These are phyloP conservation scores for Sphaerophoria taeniata DNA, from an alignment of 2,888 invertebrate species.

Conservation along the genomic window DNA sequence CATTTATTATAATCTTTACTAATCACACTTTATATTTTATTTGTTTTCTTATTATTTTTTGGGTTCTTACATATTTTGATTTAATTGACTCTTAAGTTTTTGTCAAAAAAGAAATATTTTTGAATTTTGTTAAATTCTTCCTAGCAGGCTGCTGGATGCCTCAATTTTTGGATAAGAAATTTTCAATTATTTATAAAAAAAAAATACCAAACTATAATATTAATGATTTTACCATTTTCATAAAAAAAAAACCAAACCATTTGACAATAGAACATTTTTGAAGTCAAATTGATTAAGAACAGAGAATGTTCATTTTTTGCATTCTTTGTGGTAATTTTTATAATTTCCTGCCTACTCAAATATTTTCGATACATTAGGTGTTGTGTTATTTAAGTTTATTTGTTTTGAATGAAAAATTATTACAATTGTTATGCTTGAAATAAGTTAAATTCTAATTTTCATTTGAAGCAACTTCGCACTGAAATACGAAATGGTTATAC, in stretches of 20 bases:
- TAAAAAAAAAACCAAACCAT: slow-evolving; percentile 1
- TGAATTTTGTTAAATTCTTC: slow-evolving; percentile 61
- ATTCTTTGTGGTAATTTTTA: slow-evolving; percentile 5
- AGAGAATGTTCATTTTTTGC: slow-evolving; percentile 25
- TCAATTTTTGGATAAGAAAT: slow-evolving; percentile 64
- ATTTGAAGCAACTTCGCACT: slow-evolving; percentile 12
- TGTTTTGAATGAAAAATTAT: slow-evolving; percentile 25
- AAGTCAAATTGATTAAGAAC: slow-evolving; percentile 72
- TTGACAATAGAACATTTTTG: slow-evolving; percentile 77
- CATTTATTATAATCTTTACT: slow-evolving; percentile 34
- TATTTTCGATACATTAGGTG: slow-evolving; percentile 17
- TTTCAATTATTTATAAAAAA: slow-evolving; percentile 35
- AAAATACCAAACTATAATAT: background rate
- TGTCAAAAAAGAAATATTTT: slow-evolving; percentile 35
- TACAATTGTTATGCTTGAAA: background rate
- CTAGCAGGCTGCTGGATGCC: slow-evolving; percentile 60
- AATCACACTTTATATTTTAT: slow-evolving; percentile 41
- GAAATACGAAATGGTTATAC: no score
- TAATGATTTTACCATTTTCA: background rate
- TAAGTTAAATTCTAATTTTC: background rate
- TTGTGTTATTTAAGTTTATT: slow-evolving; percentile 26
- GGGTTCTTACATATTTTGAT: background rate
- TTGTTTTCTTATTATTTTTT: slow-evolving; percentile 7
- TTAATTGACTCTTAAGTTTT: slow-evolving; percentile 69
- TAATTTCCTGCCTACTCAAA: slow-evolving; percentile 22